These are phyloP conservation scores for Acropora yongei DNA, from an alignment of 64 coral and sea anemone genomes.

Conservation along the genomic window DNA sequence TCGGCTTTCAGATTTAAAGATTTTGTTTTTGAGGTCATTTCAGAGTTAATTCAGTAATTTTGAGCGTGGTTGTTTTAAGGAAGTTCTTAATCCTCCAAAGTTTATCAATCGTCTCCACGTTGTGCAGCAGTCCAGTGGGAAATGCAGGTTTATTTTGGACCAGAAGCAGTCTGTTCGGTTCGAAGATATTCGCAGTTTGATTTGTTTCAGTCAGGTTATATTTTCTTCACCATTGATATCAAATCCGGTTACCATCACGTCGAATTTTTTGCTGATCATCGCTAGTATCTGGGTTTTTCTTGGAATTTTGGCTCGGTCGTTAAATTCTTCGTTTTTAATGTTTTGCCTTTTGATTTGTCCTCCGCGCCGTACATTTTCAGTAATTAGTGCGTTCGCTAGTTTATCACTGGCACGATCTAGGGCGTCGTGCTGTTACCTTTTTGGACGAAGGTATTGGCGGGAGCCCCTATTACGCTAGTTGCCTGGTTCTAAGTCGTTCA, in stretches of 20 bases:
- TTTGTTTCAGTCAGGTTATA: not conserved
- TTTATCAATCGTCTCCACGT: too few relatives aligned
- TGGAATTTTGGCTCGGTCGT: not conserved
- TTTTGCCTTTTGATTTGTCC: slow-evolving; percentile 54
- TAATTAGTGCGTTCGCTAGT: slow-evolving; percentile 52
- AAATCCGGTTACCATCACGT: slow-evolving; percentile 70
- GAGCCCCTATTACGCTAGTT: not conserved
- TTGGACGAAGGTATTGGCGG: slow-evolving; percentile 68
- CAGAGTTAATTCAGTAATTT: slow-evolving; percentile 5
- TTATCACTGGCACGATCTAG: slow-evolving; percentile 32
- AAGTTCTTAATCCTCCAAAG: too few relatives aligned
- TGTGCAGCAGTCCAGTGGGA: too few relatives aligned
- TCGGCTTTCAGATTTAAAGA: not conserved
- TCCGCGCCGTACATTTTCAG: slow-evolving; percentile 71
- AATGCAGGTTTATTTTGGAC: slow-evolving; percentile 7
- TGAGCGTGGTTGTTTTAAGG: slow-evolving; percentile 45
- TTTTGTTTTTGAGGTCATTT: slow-evolving; percentile 62
- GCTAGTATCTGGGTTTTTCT: too few relatives aligned
- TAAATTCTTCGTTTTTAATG: slow-evolving; percentile 60
- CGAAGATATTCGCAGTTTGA: slow-evolving; percentile 63
- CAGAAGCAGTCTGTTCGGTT: not conserved
- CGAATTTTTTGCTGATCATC: too few relatives aligned
- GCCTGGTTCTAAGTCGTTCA: slow-evolving; percentile 21
- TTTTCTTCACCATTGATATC: slow-evolving; percentile 66
- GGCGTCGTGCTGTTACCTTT: slow-evolving; percentile 50